phyloP scores from a whole-genome alignment of 2,888 invertebrate species.

The Tachystola acroxantha region DNA sequence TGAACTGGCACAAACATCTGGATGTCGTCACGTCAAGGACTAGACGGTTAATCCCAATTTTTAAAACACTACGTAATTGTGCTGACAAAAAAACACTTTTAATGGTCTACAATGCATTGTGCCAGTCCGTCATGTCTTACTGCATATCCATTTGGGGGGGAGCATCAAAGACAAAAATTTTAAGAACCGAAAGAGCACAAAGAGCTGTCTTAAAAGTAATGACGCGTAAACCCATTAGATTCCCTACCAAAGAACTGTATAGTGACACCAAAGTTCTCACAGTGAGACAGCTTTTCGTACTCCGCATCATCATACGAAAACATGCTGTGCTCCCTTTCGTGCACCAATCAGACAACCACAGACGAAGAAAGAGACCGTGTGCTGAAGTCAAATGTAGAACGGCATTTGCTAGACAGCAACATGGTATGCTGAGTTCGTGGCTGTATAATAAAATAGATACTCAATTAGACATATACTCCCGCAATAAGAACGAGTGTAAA shows the following conservation, averaged over 20 bases:
- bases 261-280: background rate
- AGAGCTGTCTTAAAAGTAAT: background rate
- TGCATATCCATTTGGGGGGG: background rate
- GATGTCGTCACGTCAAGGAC: background rate
- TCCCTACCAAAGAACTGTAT: background rate
- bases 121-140: background rate
- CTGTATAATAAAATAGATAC: background rate
- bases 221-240: background rate
- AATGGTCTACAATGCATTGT: background rate
- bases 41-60: background rate
- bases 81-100: background rate
- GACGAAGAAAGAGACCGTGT: background rate
- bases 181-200: background rate
- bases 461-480: background rate
- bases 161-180: background rate
- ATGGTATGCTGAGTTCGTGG: background rate
- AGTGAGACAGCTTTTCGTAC: background rate
- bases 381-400: background rate
- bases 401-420: background rate
- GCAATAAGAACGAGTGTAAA: background rate
- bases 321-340: background rate
- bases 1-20: background rate
- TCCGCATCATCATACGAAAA: background rate
- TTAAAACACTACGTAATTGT: background rate
- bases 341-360: rapidly evolving